A percentile compares a stretch with the other conserved stretches of the same genome.
These are phyloP conservation scores for Cariama cristata DNA, from an alignment of 2,113 vertebrate species.

Conservation along the genomic window DNA sequence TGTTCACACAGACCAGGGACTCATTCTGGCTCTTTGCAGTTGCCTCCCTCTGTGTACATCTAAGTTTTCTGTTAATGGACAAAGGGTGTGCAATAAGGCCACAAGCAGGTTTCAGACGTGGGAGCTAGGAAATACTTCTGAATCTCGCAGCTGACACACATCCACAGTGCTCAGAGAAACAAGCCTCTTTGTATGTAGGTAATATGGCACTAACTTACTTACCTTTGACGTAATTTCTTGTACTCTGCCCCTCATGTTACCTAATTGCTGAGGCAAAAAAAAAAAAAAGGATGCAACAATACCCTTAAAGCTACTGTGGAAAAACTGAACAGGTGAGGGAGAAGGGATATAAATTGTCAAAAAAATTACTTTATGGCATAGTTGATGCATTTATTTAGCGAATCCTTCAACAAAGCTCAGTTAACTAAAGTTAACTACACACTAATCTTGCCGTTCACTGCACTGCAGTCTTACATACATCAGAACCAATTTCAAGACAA, in stretches of 20 bases:
- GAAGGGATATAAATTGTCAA: not conserved
- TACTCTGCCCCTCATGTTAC: not conserved
- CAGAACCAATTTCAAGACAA: not conserved
- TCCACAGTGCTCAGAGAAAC: not conserved
- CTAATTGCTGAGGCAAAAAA: not conserved
- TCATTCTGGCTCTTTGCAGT: not conserved
- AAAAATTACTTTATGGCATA: not conserved
- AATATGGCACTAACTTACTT: not conserved
- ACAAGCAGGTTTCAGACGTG: not conserved
- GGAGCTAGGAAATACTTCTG: not conserved
- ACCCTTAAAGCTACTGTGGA: not conserved
- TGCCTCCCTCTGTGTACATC: not conserved
- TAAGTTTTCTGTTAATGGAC: not conserved
- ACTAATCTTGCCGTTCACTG: not conserved
- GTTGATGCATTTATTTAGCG: not conserved
- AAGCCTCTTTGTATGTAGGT: not conserved
- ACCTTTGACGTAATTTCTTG: not conserved
- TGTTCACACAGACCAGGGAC: not conserved
- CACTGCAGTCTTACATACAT: not conserved
- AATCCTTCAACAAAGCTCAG: not conserved
- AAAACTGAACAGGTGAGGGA: not conserved
- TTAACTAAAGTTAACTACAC: not conserved
- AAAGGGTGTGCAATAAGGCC: not conserved
- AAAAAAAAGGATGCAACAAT: fast-evolving
- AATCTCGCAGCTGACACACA: not conserved